These are phyloP conservation scores for Pomatostomus ruficeps DNA, from an alignment of 2,113 vertebrate genomes.

Conservation along the genomic window DNA sequence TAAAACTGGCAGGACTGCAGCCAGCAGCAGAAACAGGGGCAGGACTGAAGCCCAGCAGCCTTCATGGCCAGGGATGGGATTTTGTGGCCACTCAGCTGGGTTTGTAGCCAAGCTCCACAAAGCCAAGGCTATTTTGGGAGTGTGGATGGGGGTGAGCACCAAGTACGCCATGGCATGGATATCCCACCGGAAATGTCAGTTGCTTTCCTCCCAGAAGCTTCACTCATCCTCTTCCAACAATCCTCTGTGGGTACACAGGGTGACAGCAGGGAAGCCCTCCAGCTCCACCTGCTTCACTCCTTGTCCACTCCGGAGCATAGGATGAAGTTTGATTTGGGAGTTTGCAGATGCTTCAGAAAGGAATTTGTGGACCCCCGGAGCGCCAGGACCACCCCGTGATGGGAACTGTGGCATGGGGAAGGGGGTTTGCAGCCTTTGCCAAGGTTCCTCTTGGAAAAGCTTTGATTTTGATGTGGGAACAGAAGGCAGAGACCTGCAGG, in stretches of 20 bases:
- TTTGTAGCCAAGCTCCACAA: neutral
- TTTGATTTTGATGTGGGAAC: neutral
- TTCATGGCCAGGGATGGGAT: neutral
- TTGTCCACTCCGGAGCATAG: fast-evolving
- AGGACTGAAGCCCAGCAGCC: neutral
- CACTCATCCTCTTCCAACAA: fast-evolving
- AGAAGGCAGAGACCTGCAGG: neutral
- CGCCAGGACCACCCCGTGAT: neutral
- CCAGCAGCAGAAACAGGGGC: neutral
- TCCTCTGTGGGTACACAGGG: neutral
- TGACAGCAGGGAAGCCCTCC: neutral
- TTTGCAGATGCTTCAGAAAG: neutral
- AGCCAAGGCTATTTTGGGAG: neutral
- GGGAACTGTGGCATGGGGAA: fast-evolving
- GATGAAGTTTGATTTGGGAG: neutral
- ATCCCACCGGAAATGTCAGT: neutral
- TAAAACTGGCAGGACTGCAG: neutral
- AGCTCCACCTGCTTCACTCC: neutral
- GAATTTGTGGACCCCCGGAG: fast-evolving
- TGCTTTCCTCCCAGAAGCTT: neutral
- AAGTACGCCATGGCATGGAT: fast-evolving
- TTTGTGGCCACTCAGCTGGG: neutral
- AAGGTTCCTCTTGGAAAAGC: neutral
- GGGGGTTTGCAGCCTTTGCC: neutral
- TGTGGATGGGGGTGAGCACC: fast-evolving